Evolutionary conservation across 2,113 vertebrate species (phyloP), one percentile per base, ranked within the genome.

Genomic region (Struthidea cinerea): DNA sequence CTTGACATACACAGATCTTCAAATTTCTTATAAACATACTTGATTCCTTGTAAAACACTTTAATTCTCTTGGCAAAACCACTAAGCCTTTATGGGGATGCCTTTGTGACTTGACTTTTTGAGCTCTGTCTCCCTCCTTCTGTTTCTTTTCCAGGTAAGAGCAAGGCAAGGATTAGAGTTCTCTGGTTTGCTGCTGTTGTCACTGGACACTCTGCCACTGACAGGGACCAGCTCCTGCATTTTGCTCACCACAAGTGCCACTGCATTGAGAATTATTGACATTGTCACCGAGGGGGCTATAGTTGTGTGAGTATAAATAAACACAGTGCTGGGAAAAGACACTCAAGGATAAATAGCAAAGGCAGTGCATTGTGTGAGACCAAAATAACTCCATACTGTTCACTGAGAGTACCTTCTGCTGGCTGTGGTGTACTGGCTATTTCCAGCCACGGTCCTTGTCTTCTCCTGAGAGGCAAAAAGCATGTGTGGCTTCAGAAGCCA

Each of bases 241-340:
- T 84, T 63, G 35, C 75, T 93, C 85, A 17, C 64, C 55, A 18
- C 71, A 70, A 59, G 35, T 78, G 60, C 44, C 68, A 75, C 1
- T 85, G 67, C 67, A n/a, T 3, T 84, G 68, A 74, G 64, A 84
- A 88, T 90, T 90, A 71, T 2, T 70, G 74, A 46, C 10, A 13
- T 70, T 53, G 67, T 41, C 71, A 80, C 2, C 0, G 23, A 78
- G 68, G 23, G 50, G 53, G 47, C 71, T 74, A 12, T n/a, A 70
- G 76, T 55, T 68, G 73, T 49, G 50, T 22, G 71, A 67, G 42
- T 95, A 92, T 88, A 93, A 96, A 96, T 96, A 96, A 77, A 83
- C 55, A 42, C 55, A 74, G 55, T 11, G 41, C 93, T 93, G 78
- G 71, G 77, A 95, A 86, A 84, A 92, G 92, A 28, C 71, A 67